Conservation (phyloP, 2,113 vertebrate species). For the human region DNA sequence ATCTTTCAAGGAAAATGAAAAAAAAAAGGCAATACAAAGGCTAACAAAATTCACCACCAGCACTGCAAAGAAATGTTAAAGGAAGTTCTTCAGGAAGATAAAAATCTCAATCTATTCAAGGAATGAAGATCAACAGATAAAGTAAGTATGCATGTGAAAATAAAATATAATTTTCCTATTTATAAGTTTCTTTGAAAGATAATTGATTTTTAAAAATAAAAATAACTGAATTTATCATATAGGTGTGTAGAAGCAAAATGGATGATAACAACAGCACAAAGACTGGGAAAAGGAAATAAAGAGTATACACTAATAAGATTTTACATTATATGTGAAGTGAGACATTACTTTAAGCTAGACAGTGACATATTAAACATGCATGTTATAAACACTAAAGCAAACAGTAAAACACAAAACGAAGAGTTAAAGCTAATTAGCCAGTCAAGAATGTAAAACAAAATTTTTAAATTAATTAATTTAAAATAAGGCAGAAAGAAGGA, state of each 20-base stretch:
- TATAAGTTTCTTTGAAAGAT: background rate
- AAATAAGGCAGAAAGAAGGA: background rate
- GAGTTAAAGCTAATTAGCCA: background rate
- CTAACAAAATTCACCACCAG: background rate
- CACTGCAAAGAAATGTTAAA: background rate
- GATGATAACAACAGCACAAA: background rate
- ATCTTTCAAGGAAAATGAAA: background rate
- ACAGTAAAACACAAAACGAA: background rate
- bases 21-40: background rate
- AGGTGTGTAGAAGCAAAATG: background rate
- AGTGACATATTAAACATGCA: background rate
- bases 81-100: background rate
- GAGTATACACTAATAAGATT: background rate
- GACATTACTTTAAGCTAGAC: background rate
- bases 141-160: background rate
- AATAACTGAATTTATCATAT: background rate
- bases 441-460: background rate
- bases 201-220: background rate
- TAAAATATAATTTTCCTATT: background rate
- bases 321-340: background rate
- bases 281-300: background rate
- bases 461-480: background rate
- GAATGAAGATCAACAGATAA: background rate
- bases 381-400: background rate
- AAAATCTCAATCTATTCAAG: background rate